Evolutionary conservation across 2,797 vertebrate species (phyloP).

Genomic region (Apogon talboti): DNA sequence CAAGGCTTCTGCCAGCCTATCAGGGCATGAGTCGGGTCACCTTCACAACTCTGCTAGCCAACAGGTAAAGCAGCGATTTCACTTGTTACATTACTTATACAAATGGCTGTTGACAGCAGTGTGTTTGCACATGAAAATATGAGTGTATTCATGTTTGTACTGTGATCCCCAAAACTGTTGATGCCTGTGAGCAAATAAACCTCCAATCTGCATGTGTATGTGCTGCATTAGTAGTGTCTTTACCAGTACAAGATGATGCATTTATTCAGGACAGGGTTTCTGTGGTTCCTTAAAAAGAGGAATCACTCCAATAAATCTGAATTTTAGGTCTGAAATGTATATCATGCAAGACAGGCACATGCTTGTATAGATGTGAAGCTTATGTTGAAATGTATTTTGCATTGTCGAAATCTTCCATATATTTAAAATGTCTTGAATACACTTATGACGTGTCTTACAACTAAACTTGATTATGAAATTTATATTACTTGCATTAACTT

Average conservation of each 20-base stretch:
- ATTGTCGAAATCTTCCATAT: no score
- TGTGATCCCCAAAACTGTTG: constrained; percentile 6
- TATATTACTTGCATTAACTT: no score
- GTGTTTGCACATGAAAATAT: neutral
- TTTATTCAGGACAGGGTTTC: neutral
- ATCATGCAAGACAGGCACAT: no score
- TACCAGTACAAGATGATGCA: constrained; percentile 23
- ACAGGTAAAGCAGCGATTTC: constrained; percentile 89
- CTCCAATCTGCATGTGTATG: constrained; percentile 1
- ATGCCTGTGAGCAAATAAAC: no score
- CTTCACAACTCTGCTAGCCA: constrained; percentile 90
- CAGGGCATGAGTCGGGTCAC: constrained; percentile 89
- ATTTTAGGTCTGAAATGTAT: no score
- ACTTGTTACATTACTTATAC: constrained; percentile 35
- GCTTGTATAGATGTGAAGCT: no score
- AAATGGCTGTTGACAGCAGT: neutral
- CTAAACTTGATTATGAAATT: no score
- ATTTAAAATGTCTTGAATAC: no score
- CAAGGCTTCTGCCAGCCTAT: constrained; percentile 88
- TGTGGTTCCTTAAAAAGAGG: no score
- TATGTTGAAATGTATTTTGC: no score
- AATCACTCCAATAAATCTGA: no score
- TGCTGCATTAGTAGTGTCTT: constrained; percentile 19
- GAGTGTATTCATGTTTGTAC: constrained; percentile 26
- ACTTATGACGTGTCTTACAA: no score